Evolutionary conservation across 2,113 vertebrate species (phyloP).

Genomic region (Bungarus multicinctus): DNA sequence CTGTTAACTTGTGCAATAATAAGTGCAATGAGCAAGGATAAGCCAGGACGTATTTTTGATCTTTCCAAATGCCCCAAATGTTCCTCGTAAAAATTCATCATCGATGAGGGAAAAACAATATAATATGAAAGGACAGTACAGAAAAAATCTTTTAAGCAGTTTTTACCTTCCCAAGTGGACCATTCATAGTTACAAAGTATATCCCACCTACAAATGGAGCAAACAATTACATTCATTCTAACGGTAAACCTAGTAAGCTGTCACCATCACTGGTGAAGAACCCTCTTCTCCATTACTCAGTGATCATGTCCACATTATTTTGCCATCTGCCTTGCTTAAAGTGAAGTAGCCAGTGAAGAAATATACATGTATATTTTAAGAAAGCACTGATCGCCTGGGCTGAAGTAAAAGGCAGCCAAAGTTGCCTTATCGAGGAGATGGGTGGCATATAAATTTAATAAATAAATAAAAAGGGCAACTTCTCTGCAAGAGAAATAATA

Average conservation of each 20-base stretch:
- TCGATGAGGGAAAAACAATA: too few species aligned
- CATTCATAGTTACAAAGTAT: not conserved
- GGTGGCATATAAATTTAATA: not conserved
- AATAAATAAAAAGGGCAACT: not conserved
- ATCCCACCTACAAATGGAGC: not conserved
- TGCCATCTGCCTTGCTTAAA: not conserved
- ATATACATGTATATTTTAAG: not conserved
- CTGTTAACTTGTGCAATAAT: not conserved
- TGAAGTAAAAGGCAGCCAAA: not conserved
- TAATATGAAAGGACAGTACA: too few species aligned
- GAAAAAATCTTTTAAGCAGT: not conserved
- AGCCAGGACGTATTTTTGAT: not conserved
- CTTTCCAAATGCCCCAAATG: not conserved
- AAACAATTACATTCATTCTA: not conserved
- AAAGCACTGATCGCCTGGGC: not conserved
- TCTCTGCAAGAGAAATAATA: not conserved
- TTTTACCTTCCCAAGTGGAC: not conserved
- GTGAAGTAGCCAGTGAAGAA: not conserved
- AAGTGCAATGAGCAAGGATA: not conserved
- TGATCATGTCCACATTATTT: not conserved
- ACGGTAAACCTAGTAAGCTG: not conserved
- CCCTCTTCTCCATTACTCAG: not conserved
- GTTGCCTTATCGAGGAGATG: not conserved
- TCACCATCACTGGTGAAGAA: not conserved
- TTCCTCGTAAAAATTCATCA: not conserved